phyloP scores from a whole-genome alignment of 2,797 vertebrate genomes.

The Balearica regulorum region DNA sequence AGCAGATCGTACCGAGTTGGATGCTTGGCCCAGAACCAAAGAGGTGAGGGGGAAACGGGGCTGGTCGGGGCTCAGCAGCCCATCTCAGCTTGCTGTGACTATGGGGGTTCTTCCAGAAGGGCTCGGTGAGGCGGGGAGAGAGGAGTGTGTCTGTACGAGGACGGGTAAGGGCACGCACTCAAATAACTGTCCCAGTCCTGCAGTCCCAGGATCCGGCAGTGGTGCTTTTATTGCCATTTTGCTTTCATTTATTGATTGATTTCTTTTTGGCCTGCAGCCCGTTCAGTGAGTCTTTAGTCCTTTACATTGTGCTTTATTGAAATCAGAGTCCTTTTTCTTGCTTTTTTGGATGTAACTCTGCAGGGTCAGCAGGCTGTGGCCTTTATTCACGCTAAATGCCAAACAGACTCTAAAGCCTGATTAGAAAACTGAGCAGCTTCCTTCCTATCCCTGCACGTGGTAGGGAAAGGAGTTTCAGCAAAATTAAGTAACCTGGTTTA shows the following conservation, averaged over 20 bases:
- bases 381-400: neutral
- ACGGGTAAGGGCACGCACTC: neutral
- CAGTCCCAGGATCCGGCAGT: neutral
- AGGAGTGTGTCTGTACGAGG: neutral
- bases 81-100: rapidly evolving
- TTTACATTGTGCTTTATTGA: neutral
- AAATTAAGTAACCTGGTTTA: neutral
- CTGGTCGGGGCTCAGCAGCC: neutral
- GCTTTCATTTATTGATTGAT: neutral
- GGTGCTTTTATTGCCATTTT: neutral
- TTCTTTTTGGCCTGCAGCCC: neutral
- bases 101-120: neutral
- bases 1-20: neutral
- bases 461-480: neutral
- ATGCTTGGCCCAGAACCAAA: neutral
- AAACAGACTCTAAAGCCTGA: neutral
- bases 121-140: rapidly evolving
- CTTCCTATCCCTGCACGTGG: neutral
- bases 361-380: neutral
- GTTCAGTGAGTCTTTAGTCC: neutral
- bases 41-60: rapidly evolving
- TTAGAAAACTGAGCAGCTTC: neutral
- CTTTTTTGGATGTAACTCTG: neutral
- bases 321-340: neutral
- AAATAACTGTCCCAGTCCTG: neutral